phyloP scores from a whole-genome alignment of 2,888 invertebrate genomes.

The Stenotaenia linearis region DNA sequence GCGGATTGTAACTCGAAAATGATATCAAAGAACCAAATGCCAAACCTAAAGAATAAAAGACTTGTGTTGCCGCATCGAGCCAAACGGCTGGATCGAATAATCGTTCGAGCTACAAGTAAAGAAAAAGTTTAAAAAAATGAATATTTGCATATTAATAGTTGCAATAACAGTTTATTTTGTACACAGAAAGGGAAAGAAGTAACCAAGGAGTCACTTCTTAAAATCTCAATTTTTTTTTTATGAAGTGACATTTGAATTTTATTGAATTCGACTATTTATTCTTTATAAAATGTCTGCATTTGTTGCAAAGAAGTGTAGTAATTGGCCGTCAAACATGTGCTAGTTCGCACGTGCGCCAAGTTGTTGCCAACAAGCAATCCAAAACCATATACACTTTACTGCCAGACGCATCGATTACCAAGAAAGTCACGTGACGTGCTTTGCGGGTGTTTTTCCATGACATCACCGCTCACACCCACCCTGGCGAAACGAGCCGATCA shows the following conservation, averaged over 20 bases:
- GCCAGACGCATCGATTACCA: slow-evolving; percentile 10
- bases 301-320: background rate
- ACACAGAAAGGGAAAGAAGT: too few relatives aligned
- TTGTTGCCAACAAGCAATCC: background rate
- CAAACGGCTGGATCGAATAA: slow-evolving; percentile 82
- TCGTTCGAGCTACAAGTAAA: slow-evolving; percentile 64
- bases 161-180: too few relatives aligned
- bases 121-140: too few relatives aligned
- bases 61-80: slow-evolving; percentile 94
- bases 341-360: slow-evolving; percentile 3
- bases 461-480: slow-evolving; percentile 15
- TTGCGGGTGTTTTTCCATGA: slow-evolving; percentile 24
- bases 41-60: slow-evolving; percentile 90
- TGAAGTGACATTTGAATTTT: background rate
- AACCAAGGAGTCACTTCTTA: too few relatives aligned
- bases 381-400: background rate
- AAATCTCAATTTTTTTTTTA: background rate
- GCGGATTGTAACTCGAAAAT: slow-evolving; percentile 91
- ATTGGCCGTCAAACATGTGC: slow-evolving; percentile 16
- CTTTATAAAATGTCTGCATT: background rate
- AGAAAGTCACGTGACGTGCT: background rate
- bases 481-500: background rate
- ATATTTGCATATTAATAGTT: too few relatives aligned
- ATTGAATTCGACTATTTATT: background rate
- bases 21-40: slow-evolving; percentile 93